Base-by-base conservation (phyloP, 2,797 vertebrate species). In the Acanthurus tractus region DNA sequence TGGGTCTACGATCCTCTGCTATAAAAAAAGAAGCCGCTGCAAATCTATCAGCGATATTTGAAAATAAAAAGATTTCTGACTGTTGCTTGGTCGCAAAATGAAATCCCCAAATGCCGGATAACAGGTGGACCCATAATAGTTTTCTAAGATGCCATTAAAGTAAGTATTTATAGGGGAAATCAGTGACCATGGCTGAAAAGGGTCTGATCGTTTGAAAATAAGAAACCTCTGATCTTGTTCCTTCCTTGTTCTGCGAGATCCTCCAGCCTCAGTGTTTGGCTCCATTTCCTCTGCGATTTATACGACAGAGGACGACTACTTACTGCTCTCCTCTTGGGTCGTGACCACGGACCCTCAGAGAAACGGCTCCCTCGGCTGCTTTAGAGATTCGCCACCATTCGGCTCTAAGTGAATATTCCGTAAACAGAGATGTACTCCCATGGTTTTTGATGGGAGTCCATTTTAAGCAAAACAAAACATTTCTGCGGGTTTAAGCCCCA, bases 201-300 rank as follows among this genome's bases (percentile, higher is more conserved):
- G 48, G 38, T 74, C 58, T 55, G 62, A 73, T 65, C 8, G 3
- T 50, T 73, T 49, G 29, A 63, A 70, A 77, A 13, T 44, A 40
- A 59, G 38, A 75, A 80, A 61, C 52, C 40, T 88, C 79, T 68
- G 79, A 82, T 82, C 38, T 82, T 40, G 42, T 72, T 85, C 76
- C 63, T 49, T 81, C 50, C 62, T 75, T 34, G 29, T 34, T 40
- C 62, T 79, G 18, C 20, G 12, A 22, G 34, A 71, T 52, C 74
- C 66, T 76, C 67, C 45, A 20, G 76, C 76, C 86, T 89, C 87
- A 78, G 89, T 82, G 86, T 88, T 86, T 46, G 8, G 79, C 83
- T 86, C 79, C 64, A 86, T 88, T 92, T 87, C 70, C 72, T 81
- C 69, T 11, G 46, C 38, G 68, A 89, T 90, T 87, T 85, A 84